phyloP scores from a whole-genome alignment of 1,140 invertebrate genomes.

The Drosophila suzukii region DNA sequence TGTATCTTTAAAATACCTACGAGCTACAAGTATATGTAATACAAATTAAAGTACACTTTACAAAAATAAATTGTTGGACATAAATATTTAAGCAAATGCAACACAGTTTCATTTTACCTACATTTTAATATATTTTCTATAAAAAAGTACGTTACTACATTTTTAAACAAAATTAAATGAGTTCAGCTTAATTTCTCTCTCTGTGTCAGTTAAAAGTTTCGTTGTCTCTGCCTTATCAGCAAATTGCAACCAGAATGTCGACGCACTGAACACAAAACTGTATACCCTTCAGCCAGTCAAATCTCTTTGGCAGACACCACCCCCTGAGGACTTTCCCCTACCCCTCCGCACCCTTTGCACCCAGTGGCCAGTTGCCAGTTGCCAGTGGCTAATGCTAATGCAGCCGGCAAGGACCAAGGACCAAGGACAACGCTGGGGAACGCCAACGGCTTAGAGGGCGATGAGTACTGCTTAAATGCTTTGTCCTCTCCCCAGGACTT shows the following conservation, averaged over 20 bases:
- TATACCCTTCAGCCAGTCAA: constrained; percentile 59
- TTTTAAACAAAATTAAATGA: no score
- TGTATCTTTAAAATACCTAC: no score
- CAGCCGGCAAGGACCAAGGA: constrained; percentile 15
- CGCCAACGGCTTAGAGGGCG: constrained; percentile 34
- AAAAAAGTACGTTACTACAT: no score
- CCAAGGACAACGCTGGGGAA: constrained; percentile 9
- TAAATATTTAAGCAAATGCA: no score
- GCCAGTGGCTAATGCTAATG: constrained; percentile 20
- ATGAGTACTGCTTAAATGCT: constrained; percentile 54
- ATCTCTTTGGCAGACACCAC: constrained; percentile 21
- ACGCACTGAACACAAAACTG: constrained; percentile 58
- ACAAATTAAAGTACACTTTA: no score
- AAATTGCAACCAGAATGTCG: constrained; percentile 71
- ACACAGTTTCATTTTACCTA: no score
- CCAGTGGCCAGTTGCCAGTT: constrained; percentile 21
- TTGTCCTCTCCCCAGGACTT: constrained; percentile 14
- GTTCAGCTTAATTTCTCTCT: neutral
- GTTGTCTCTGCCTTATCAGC: constrained; percentile 56
- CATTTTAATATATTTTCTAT: no score
- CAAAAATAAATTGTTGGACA: no score
- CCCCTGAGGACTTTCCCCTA: neutral
- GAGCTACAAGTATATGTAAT: no score
- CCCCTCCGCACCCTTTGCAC: neutral
- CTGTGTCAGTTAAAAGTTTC: constrained; percentile 18